These are phyloP conservation scores for Misgurnus anguillicaudatus DNA, from an alignment of 2,113 vertebrate genomes.

Conservation along the genomic window DNA sequence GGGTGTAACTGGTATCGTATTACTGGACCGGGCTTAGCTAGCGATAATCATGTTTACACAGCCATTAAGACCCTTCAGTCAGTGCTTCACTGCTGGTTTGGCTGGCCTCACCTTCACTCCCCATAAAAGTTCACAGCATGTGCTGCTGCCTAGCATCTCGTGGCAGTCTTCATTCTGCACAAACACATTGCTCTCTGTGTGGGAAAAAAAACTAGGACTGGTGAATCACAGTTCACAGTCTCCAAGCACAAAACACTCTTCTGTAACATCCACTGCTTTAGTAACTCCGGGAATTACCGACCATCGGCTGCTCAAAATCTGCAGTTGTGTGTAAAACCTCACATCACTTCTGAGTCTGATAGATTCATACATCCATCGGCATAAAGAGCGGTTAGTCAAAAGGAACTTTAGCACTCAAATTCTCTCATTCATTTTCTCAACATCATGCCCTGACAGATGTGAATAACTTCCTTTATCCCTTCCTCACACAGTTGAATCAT, in stretches of 20 bases:
- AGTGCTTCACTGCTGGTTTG: slow-evolving; percentile 39
- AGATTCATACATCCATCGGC: too few species aligned
- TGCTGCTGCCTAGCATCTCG: slow-evolving; percentile 17
- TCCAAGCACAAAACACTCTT: background rate
- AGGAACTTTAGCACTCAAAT: too few species aligned
- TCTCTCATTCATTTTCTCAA: too few species aligned
- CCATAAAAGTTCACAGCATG: slow-evolving; percentile 39
- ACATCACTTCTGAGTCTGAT: background rate
- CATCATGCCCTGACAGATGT: too few species aligned
- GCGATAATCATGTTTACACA: slow-evolving; percentile 53
- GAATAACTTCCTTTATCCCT: too few species aligned
- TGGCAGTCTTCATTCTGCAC: slow-evolving; percentile 9
- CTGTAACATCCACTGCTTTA: background rate
- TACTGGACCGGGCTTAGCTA: slow-evolving; percentile 43
- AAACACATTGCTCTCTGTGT: slow-evolving; percentile 26
- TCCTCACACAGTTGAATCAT: too few species aligned
- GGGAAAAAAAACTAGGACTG: slow-evolving; percentile 38
- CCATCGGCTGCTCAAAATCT: background rate
- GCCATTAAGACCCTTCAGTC: slow-evolving; percentile 49
- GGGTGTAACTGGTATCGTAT: slow-evolving; percentile 47
- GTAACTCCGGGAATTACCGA: background rate
- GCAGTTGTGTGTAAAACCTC: background rate
- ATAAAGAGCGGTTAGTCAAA: too few species aligned
- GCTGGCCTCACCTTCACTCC: slow-evolving; percentile 48
- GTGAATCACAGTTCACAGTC: slow-evolving; percentile 10